Percentiles rank a stretch among this genome's conserved stretches.
Evolutionary conservation across 2,113 vertebrate species (phyloP).

Genomic region (Suricata suricatta): DNA sequence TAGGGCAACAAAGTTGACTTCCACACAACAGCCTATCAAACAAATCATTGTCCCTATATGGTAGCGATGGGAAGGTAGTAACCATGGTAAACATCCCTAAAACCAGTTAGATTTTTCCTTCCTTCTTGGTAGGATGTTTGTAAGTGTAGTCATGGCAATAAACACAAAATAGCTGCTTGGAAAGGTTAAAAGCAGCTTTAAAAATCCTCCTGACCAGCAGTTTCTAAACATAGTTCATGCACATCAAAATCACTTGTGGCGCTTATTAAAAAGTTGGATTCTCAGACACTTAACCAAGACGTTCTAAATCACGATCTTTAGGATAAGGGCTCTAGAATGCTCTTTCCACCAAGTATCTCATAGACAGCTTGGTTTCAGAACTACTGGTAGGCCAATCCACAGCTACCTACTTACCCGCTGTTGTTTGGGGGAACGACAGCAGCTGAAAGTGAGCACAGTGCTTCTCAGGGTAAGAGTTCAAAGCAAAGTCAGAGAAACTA

Average conservation of each 20-base stretch:
- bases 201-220: slow-evolving; percentile 53
- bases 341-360: background rate
- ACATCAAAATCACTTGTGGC: slow-evolving; percentile 38
- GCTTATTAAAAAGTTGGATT: slow-evolving; percentile 30
- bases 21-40: slow-evolving; percentile 9
- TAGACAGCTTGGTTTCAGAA: background rate
- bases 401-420: background rate
- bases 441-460: background rate
- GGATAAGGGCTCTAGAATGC: background rate
- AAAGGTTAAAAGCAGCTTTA: slow-evolving; percentile 67
- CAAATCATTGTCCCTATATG: slow-evolving; percentile 48
- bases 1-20: slow-evolving; percentile 54
- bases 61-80: slow-evolving; percentile 53
- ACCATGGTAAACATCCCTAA: slow-evolving; percentile 49
- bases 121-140: slow-evolving; percentile 65
- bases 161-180: slow-evolving; percentile 59
- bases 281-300: slow-evolving; percentile 1
- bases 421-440: background rate
- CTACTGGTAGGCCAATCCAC: background rate
- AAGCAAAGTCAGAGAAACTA: background rate
- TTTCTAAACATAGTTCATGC: slow-evolving; percentile 61
- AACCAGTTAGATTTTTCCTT: slow-evolving; percentile 61
- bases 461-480: background rate
- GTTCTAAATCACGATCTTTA: background rate
- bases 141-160: slow-evolving; percentile 74